Evolutionary conservation across 2,888 invertebrate species (phyloP), one percentile per base, ranked within the genome.

Genomic region (Eristalis tenax): DNA sequence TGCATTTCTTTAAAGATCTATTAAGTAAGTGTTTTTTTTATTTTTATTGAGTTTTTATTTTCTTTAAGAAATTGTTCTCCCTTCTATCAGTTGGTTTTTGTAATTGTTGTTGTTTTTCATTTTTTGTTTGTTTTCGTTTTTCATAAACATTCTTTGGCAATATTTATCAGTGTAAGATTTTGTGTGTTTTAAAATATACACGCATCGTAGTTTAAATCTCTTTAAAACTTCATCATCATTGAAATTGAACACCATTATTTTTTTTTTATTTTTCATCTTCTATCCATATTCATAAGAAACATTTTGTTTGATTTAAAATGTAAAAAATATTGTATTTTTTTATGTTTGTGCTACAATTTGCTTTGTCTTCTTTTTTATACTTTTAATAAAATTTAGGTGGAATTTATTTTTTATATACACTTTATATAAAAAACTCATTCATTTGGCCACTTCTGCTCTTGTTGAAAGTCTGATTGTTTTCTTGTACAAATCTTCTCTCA

Each of bases 1-100:
- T 92, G 92, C 92, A 92, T 91, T 91, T 91, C 90, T 92, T 91
- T 91, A 91, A 90, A 89, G 77, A 88, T 91, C 91, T 89, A 89
- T 87, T 85, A 90, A 89, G 50, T 50, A 50, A 50, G 50, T 13
- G 13, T 38, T 38, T 88, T 70, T 83, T 88, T 88, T 88, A 76
- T 77, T 86, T 83, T 82, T 83, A 88, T 76, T 89, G 77, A 79
- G 68, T 90, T 78, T 76, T 71, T 74, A 40, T 59, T 26, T 88
- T 87, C 70, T 83, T 77, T 82, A 89, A 81, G 79, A 75, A 83
- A 79, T 84, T 90, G 50, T 50, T 90, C 81, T 77, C 90, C 90
- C 59, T 59, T 91, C 91, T 90, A 91, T 92, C 91, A 89, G 91
- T 89, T 91, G 89, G 85, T 71, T 65, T 80, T 76, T 69, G 38